Percentiles rank a stretch among this genome's conserved stretches.
These are phyloP conservation scores for Apotomis capreana DNA, from an alignment of 2,888 invertebrate genomes.

Conservation along the genomic window DNA sequence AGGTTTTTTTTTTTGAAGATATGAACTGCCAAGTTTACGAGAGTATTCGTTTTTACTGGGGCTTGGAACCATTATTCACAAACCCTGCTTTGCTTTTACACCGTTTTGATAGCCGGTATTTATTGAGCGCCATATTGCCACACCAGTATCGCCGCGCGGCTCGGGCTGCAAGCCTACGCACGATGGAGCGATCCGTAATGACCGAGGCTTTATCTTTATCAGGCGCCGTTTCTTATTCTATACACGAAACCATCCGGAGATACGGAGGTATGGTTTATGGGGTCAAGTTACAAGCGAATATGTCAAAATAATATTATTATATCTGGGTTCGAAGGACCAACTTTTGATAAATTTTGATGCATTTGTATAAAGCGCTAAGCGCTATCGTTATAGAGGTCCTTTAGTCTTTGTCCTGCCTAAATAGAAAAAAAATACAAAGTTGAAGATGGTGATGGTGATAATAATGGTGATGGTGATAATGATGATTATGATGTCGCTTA, in stretches of 20 bases:
- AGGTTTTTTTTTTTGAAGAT: too few species aligned
- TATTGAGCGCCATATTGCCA: conserved; percentile 4
- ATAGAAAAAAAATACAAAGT: too few species aligned
- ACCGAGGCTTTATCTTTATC: conserved; percentile 53
- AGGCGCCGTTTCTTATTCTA: conserved; percentile 54
- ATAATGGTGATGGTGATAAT: too few species aligned
- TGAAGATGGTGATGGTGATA: too few species aligned
- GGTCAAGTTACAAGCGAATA: conserved; percentile 24
- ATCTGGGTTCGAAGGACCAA: background rate
- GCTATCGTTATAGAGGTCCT: too few species aligned
- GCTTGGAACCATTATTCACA: background rate
- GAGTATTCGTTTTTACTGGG: too few species aligned
- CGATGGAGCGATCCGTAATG: conserved; percentile 57
- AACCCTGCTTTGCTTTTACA: conserved; percentile 2
- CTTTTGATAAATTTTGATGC: too few species aligned
- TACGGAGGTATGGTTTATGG: conserved; percentile 45
- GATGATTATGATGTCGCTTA: too few species aligned
- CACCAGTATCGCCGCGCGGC: conserved; percentile 22
- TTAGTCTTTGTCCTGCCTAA: too few species aligned
- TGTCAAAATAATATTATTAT: background rate
- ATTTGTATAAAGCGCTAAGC: too few species aligned
- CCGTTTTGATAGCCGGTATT: background rate
- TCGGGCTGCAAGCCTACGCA: conserved; percentile 46
- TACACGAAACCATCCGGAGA: conserved; percentile 48
- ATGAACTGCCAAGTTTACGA: too few species aligned